Conservation (phyloP, 2,113 vertebrate species). For the Peucedramus taeniatus region DNA sequence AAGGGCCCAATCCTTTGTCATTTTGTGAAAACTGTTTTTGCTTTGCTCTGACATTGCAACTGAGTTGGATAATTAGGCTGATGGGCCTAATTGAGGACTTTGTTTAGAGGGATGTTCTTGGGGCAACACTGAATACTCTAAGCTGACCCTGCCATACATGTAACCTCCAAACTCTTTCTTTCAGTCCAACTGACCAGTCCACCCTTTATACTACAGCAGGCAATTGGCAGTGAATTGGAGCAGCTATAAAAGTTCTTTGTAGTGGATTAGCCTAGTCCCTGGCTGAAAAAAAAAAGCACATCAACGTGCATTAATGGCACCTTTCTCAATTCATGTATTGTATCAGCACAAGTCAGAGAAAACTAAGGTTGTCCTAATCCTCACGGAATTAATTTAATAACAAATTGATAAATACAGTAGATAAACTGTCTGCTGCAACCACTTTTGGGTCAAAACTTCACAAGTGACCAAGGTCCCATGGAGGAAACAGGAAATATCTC, state of each 20-base stretch:
- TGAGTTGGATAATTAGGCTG: neutral
- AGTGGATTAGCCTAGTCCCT: neutral
- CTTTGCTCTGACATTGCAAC: neutral
- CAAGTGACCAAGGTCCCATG: accelerated
- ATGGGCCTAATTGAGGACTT: neutral
- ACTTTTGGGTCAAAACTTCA: neutral
- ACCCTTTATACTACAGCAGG: neutral
- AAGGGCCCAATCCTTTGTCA: neutral
- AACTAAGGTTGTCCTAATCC: neutral
- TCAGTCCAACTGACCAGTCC: neutral
- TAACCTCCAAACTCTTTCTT: neutral
- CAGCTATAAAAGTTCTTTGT: neutral
- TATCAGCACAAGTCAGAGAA: neutral
- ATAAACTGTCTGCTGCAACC: neutral
- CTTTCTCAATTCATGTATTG: neutral
- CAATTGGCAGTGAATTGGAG: neutral
- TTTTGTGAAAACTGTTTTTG: neutral
- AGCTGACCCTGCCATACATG: neutral
- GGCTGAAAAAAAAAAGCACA: neutral
- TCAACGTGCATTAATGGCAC: neutral
- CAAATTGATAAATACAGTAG: neutral
- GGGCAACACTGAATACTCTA: neutral
- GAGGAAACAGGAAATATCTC: neutral
- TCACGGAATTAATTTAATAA: neutral
- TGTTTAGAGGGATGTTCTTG: neutral